Conservation (phyloP, 1,140 invertebrate genomes). For the Drosophila ironensis region DNA sequence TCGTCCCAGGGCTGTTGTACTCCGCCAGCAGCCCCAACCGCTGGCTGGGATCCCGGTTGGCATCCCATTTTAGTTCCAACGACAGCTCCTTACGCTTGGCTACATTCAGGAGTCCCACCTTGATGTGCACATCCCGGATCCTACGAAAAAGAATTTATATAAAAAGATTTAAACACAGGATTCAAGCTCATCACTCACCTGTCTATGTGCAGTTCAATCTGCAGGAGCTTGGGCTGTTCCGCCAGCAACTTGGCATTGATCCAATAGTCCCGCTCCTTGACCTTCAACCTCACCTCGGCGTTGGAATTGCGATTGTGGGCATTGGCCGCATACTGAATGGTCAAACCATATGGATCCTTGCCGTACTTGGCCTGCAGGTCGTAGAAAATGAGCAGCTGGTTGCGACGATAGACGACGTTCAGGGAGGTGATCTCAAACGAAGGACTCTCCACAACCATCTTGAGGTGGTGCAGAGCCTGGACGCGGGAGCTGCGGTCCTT, state of each 20-base stretch:
- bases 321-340: constrained; percentile 63
- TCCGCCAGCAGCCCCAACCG: constrained; percentile 71
- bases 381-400: constrained; percentile 58
- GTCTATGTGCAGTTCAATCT: constrained; percentile 88
- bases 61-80: constrained; percentile 90
- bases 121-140: constrained; percentile 88
- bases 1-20: constrained; percentile 82
- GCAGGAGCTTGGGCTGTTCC: constrained; percentile 60
- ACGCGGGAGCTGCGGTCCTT: constrained; percentile 86
- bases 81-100: constrained; percentile 85
- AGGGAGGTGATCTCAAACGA: constrained; percentile 87
- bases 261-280: constrained; percentile 86
- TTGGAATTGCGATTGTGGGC: constrained; percentile 83
- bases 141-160: constrained; percentile 73
- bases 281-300: constrained; percentile 84
- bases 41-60: constrained; percentile 89
- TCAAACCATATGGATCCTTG: constrained; percentile 73
- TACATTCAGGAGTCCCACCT: constrained; percentile 84
- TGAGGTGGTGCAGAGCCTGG: constrained; percentile 85
- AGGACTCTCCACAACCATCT: constrained; percentile 87
- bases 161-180: background rate
- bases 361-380: constrained; percentile 71
- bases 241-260: constrained; percentile 76
- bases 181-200: constrained; percentile 86
- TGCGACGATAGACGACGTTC: constrained; percentile 85